Evolutionary conservation across 1,140 invertebrate species (phyloP), one percentile per base, ranked within the genome.

Genomic region (Drosophila parvula): DNA sequence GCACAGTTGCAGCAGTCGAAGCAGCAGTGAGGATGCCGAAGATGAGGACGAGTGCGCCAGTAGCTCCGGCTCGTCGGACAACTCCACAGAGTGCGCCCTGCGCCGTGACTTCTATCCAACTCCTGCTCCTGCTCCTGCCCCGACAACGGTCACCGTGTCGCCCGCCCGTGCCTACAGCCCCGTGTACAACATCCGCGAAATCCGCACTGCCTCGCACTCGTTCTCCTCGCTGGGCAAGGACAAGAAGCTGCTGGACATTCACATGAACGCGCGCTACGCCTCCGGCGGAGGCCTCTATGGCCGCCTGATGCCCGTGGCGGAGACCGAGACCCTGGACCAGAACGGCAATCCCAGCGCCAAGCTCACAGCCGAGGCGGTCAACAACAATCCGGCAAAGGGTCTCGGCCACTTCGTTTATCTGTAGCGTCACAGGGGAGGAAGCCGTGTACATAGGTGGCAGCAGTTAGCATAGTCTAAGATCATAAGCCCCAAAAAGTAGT

Each of bases 111-210:
- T 89, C n/a, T 78, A 63, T 38, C 76, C 75, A 6, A 57, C 79
- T 18, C 14, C 73, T 0, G 40, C 38, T 16, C 28, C 50, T 40
- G 27, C 10, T 7, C 12, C 47, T 38, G 34, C 53, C 9, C 38
- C 34, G 7, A 18, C 40, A 7, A 22, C 41, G 0, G 27, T 32
- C 10, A 22, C 48, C 9, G 65, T 74, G 9, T 57, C 65, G 4
- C 74, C 81, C 8, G 57, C 65, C 1, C 69, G 76, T 1, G 71
- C 75, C 43, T 92, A 92, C 67, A 92, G 79, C 44, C 91, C 91
- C 0, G 91, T 92, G 0, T 92, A 92, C 48, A 92, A 92, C 59
- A 92, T 92, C 18, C 90, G 91, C 0, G 91, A 92, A 44, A 92
- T 92, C 9, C 83, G 91, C 45, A 91, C 91, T 0, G 74, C 79